Evolutionary conservation across 2,888 invertebrate genomes (phyloP).

Genomic region (Cantharis rustica): DNA sequence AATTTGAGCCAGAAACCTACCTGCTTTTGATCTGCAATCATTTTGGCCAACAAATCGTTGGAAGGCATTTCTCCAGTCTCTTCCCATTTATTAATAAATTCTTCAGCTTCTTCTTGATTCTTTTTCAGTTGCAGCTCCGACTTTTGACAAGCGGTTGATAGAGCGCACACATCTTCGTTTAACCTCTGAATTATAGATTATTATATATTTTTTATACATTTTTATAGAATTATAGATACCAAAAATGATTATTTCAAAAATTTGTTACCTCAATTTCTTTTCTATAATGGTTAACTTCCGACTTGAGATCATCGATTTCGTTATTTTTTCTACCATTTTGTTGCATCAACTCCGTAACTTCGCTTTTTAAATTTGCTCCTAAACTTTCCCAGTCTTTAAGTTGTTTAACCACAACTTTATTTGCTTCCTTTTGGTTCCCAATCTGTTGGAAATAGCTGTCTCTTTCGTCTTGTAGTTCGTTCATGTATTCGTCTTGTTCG

Average conservation of each 20-base stretch:
- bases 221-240: not conserved
- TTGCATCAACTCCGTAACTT: slow-evolving; percentile 61
- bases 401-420: slow-evolving; percentile 54
- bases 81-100: slow-evolving; percentile 54
- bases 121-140: slow-evolving; percentile 49
- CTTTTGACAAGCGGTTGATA: slow-evolving; percentile 61
- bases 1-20: slow-evolving; percentile 22
- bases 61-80: slow-evolving; percentile 52
- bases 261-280: slow-evolving; percentile 61
- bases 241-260: slow-evolving; percentile 2
- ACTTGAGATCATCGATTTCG: slow-evolving; percentile 60
- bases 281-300: slow-evolving; percentile 61
- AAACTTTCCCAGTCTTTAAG: slow-evolving; percentile 62
- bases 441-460: slow-evolving; percentile 53
- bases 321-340: slow-evolving; percentile 59
- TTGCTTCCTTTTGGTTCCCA: slow-evolving; percentile 52
- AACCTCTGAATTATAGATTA: slow-evolving; percentile 56
- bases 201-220: too few relatives aligned
- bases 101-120: slow-evolving; percentile 53
- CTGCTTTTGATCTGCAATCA: slow-evolving; percentile 52
- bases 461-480: slow-evolving; percentile 68
- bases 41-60: slow-evolving; percentile 50
- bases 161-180: slow-evolving; percentile 63
- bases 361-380: slow-evolving; percentile 60
- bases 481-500: slow-evolving; percentile 71